Evolutionary conservation across 2,113 vertebrate species (phyloP), one percentile per base, ranked within the genome.

Genomic region (Turdus rufiventris): DNA sequence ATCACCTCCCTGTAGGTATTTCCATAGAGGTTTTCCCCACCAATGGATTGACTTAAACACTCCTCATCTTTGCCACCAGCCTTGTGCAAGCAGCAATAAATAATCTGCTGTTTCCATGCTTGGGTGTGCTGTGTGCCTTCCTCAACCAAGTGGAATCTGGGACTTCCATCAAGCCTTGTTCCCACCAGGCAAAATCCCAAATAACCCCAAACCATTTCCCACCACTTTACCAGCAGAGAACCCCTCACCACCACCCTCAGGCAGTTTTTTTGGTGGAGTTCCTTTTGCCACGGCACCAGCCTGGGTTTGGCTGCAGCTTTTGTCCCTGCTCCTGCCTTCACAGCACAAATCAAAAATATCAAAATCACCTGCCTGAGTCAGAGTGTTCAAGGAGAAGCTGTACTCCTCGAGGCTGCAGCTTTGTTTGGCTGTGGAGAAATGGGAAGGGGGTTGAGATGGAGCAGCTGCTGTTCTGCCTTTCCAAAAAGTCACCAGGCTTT

Each of bases 341-440:
- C 8, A 60, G 33, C 38, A 28, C 4, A 12, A 11, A 68, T 25
- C 58, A 54, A 86, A 86, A 87, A 43, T 40, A 40, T 14, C 13
- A 40, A 40, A 40, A 40, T 13, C 21, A 95, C 88, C 5, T 85
- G 93, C 98, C 98, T 98, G 98, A 93, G 97, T 95, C 96, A 98
- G 93, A 54, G 97, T 98, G 10, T 97, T 96, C 93, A 97, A 91
- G 4, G 98, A 98, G 94, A 98, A 97, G 87, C 97, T 98, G 96
- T 98, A 98, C 23, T 98, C 98, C 83, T 98, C 97, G 1, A 98
- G 63, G 84, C 23, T 57, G 50, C 98, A 98, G 70, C 26, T 95
- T 50, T 10, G 73, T 90, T 98, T 98, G 80, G 97, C 98, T 98
- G 97, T 34, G 58, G 21, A 71, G 50, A 80, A 91, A 91, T 2